Base-by-base conservation (phyloP, 2,888 invertebrate species). In the Eurois occulta region DNA sequence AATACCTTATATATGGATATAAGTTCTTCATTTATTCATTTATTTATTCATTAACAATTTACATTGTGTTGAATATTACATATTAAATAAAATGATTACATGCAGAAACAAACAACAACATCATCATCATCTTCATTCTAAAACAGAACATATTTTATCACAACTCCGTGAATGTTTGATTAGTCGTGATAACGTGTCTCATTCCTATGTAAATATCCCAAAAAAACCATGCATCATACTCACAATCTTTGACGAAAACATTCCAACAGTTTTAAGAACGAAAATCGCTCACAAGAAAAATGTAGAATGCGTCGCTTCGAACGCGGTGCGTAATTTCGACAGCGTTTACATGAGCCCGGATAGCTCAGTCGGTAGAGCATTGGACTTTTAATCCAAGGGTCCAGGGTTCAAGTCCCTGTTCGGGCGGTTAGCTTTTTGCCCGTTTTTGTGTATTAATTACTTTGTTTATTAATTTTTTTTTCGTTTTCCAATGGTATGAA, bases 291-390 rank as follows among this genome's bases (percentile, higher is more conserved):
- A 21, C 11, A n/a, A 65, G 21, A 1, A 46, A 75, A 83, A 80
- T 48, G 83, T 68, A n/a, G 16, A 43, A 82, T 64, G 16, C 32
- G 43, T 21, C 75, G 55, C 74, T 64, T 67, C n/a, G 55, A 35
- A 55, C 11, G 0, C 72, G 24, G 75, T 84, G 43, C 35, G 62
- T 84, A 88, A 91, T 91, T 95, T 94, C 90, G 62, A 0, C 0
- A 0, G 0, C 0, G 0, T 0, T 0, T 0, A 0, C 16, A 91
- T 55, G 84, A 93, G 97, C 97, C 97, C 97, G 96, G 96, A 96
- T 97, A 96, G 97, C 97, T 96, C 96, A 97, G 96, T 97, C 96
- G 97, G 96, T 97, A 97, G 96, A 96, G 97, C 96, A 96, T 96
- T 96, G 96, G 96, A 96, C 96, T 96, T 96, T 96, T 97, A 96